Evolutionary conservation across 2,113 vertebrate species (phyloP).

Genomic region (Ptyas mucosa): DNA sequence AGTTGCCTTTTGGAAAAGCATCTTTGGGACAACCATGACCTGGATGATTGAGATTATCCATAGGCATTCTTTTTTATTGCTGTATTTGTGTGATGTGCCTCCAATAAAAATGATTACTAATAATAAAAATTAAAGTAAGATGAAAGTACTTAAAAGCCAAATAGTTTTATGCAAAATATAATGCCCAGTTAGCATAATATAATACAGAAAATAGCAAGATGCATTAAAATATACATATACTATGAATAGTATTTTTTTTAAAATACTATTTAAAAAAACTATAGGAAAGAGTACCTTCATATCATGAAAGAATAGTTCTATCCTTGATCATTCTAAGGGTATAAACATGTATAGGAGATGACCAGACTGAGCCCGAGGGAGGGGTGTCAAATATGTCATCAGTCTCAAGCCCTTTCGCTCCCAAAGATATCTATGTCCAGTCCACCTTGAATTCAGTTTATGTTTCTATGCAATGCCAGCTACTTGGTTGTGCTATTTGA

Average conservation of each 20-base stretch:
- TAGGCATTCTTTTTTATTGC: neutral
- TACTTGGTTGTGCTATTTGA: neutral
- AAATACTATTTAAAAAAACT: neutral
- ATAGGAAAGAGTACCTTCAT: neutral
- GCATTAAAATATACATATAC: neutral
- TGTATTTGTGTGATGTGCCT: neutral
- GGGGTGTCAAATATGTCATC: neutral
- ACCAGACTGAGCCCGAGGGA: neutral
- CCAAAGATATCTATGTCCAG: neutral
- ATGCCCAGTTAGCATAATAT: neutral
- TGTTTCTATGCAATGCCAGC: neutral
- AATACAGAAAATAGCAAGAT: neutral
- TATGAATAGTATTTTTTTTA: too few species aligned
- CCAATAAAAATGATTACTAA: neutral
- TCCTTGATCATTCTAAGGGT: neutral
- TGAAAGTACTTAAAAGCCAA: neutral
- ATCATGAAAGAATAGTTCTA: neutral
- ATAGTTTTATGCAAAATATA: neutral
- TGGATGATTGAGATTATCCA: neutral
- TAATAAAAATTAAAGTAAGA: neutral
- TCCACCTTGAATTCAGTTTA: neutral
- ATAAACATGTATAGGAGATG: neutral
- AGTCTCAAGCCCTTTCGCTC: neutral
- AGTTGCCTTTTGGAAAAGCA: too few species aligned
- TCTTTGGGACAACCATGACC: too few species aligned